Percentiles rank a stretch among this genome's conserved stretches.
phyloP scores from a whole-genome alignment of 2,888 invertebrate species.

The Hypomecis atomaria region DNA sequence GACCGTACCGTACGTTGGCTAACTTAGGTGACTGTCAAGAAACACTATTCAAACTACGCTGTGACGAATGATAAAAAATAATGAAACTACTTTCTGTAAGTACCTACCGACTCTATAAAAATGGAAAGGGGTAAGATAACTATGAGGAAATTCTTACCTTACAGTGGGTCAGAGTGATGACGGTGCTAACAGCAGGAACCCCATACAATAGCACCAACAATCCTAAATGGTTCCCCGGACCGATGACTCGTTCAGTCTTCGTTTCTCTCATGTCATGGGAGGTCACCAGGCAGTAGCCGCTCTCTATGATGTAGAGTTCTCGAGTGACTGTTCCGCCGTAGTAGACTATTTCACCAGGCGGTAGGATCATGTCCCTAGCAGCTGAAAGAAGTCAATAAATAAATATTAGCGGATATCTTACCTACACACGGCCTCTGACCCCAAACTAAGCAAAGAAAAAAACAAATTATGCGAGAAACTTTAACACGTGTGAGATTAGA shows the following conservation, averaged over 20 bases:
- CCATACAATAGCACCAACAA: slow-evolving; percentile 77
- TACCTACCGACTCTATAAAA: too few relatives aligned
- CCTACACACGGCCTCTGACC: too few relatives aligned
- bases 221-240: slow-evolving; percentile 78
- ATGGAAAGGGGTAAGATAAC: too few relatives aligned
- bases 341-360: slow-evolving; percentile 81
- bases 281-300: slow-evolving; percentile 79
- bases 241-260: slow-evolving; percentile 67
- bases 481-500: too few relatives aligned
- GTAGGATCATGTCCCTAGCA: slow-evolving; percentile 75
- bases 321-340: slow-evolving; percentile 80
- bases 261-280: slow-evolving; percentile 61
- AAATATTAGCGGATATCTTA: too few relatives aligned
- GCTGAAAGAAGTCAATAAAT: slow-evolving; percentile 50
- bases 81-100: too few relatives aligned
- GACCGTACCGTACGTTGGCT: too few relatives aligned
- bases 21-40: too few relatives aligned
- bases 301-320: slow-evolving; percentile 81
- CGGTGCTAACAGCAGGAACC: slow-evolving; percentile 75
- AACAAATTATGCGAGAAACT: too few relatives aligned
- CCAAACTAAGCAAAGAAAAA: too few relatives aligned
- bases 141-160: slow-evolving; percentile 72
- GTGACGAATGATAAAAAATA: too few relatives aligned
- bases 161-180: slow-evolving; percentile 81
- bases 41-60: too few relatives aligned